These are phyloP conservation scores for Heliconius ethilla DNA, from an alignment of 2,888 invertebrate species.

Conservation along the genomic window DNA sequence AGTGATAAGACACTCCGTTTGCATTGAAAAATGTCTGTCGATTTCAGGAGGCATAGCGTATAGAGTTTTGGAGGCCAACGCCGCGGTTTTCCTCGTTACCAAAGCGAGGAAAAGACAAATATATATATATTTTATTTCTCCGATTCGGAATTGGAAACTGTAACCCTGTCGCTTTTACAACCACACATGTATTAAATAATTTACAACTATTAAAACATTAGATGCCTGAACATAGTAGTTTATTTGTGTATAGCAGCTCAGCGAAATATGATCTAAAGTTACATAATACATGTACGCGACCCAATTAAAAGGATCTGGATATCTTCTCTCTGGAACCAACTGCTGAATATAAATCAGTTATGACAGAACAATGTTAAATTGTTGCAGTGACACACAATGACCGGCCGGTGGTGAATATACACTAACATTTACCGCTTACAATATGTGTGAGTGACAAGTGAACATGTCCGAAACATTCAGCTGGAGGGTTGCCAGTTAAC, in stretches of 20 bases:
- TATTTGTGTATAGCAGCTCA: background rate
- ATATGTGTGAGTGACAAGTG: slow-evolving; percentile 38
- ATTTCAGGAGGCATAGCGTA: too few relatives aligned
- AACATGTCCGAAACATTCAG: slow-evolving; percentile 45
- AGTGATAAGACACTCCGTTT: too few relatives aligned
- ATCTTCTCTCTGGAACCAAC: background rate
- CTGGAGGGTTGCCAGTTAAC: slow-evolving; percentile 43
- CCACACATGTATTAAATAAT: background rate
- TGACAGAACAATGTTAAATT: slow-evolving; percentile 24
- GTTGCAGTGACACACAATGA: slow-evolving; percentile 13
- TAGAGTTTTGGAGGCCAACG: too few relatives aligned
- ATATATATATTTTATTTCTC: too few relatives aligned
- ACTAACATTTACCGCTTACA: slow-evolving; percentile 33
- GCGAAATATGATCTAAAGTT: background rate
- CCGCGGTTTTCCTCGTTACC: too few relatives aligned
- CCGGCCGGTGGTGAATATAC: background rate
- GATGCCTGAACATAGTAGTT: background rate
- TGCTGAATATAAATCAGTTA: slow-evolving; percentile 28
- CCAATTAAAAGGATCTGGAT: background rate
- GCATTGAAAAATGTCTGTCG: too few relatives aligned
- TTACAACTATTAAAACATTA: background rate
- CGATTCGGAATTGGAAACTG: too few relatives aligned
- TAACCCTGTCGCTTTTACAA: too few relatives aligned
- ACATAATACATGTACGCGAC: background rate
- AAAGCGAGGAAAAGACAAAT: too few relatives aligned